phyloP scores from a whole-genome alignment of 2,888 invertebrate genomes.

The Thalpophila matura region DNA sequence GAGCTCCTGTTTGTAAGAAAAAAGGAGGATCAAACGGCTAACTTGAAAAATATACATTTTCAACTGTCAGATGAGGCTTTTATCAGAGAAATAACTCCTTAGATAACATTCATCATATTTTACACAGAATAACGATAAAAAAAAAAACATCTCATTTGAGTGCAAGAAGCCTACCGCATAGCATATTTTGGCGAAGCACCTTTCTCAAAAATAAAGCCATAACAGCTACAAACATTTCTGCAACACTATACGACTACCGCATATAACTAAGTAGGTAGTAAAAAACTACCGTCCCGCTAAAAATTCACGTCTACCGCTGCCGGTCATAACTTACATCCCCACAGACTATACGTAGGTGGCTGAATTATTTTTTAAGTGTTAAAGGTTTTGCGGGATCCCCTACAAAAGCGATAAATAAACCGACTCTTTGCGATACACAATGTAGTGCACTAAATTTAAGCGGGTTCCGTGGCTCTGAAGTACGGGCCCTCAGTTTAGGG shows the following conservation, averaged over 20 bases:
- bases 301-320: slow-evolving; percentile 14
- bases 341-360: slow-evolving; percentile 40
- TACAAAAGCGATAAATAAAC: slow-evolving; percentile 73
- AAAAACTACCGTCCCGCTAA: slow-evolving; percentile 19
- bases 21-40: neutral
- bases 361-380: slow-evolving; percentile 84
- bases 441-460: slow-evolving; percentile 66
- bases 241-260: slow-evolving; percentile 2
- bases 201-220: slow-evolving; percentile 1
- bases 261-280: slow-evolving; percentile 21
- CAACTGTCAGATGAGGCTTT: too few relatives aligned
- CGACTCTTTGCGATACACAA: slow-evolving; percentile 64
- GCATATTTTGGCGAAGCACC: neutral
- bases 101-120: too few relatives aligned
- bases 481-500: slow-evolving; percentile 45
- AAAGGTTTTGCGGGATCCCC: slow-evolving; percentile 75
- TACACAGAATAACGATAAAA: too few relatives aligned
- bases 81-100: too few relatives aligned
- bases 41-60: too few relatives aligned
- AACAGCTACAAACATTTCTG: slow-evolving; percentile 6
- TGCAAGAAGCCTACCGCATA: neutral
- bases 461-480: slow-evolving; percentile 46
- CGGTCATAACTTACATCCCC: slow-evolving; percentile 47
- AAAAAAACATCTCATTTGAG: neutral
- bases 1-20: neutral